Percentiles rank a stretch among this genome's conserved stretches.
Conservation (phyloP, 2,797 vertebrate genomes). For the Danio tinwini region DNA sequence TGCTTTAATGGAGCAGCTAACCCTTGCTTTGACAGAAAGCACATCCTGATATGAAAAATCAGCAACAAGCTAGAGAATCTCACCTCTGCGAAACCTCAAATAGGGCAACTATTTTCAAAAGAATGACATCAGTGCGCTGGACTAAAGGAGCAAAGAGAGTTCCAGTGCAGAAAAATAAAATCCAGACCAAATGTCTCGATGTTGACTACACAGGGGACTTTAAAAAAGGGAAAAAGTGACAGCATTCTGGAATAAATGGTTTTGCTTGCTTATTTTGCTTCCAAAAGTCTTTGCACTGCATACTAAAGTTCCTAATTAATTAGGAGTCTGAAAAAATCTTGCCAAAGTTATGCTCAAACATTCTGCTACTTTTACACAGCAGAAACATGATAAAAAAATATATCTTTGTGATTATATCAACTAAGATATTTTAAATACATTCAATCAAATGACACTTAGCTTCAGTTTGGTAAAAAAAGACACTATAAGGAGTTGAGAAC, state of each 20-base stretch:
- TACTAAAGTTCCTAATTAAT: not conserved
- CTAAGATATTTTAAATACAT: not conserved
- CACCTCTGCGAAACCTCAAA: conserved; percentile 45
- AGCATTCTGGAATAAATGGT: not conserved
- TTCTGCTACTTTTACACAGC: not conserved
- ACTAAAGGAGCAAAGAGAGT: conserved; percentile 45
- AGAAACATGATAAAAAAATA: not conserved
- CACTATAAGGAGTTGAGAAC: too few species aligned
- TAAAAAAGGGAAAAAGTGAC: not conserved
- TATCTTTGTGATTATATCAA: not conserved
- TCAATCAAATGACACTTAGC: not conserved
- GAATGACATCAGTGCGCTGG: conserved; percentile 23
- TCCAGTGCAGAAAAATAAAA: not conserved
- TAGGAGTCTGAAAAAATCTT: not conserved
- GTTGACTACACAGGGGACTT: conserved; percentile 6
- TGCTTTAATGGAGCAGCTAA: conserved; percentile 43
- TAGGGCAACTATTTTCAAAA: conserved; percentile 37
- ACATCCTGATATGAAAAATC: conserved; percentile 23
- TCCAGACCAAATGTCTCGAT: not conserved
- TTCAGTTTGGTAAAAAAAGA: not conserved
- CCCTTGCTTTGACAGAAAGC: conserved; percentile 2
- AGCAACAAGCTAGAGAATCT: conserved; percentile 13
- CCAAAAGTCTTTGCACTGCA: not conserved
- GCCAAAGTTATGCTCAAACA: not conserved
- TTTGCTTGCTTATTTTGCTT: not conserved